phyloP scores from a whole-genome alignment of 2,797 vertebrate genomes.

The Enteromius radiatus region DNA sequence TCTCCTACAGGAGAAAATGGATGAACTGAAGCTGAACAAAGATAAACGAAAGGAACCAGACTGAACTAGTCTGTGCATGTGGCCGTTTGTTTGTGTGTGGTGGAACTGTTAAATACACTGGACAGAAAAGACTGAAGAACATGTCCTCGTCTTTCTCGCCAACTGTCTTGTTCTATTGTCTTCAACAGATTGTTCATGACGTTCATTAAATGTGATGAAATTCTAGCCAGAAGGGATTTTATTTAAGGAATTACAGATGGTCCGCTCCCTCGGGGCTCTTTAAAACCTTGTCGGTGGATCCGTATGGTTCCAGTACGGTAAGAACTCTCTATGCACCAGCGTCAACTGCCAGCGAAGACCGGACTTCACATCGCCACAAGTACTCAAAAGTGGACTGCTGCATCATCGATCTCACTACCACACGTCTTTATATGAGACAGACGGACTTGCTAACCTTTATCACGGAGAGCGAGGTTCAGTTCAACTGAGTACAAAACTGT shows the following conservation, averaged over 20 bases:
- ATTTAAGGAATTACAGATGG: conserved; percentile 33
- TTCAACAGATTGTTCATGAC: conserved; percentile 44
- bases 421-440: conserved; percentile 2
- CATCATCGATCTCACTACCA: conserved; percentile 48
- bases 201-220: conserved; percentile 49
- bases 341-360: conserved; percentile 44
- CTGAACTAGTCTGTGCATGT: conserved; percentile 61
- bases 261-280: conserved; percentile 15
- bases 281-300: conserved; percentile 11
- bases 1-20: conserved; percentile 80
- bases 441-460: conserved; percentile 2
- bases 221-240: conserved; percentile 31
- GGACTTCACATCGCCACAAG: conserved; percentile 20
- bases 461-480: conserved; percentile 36
- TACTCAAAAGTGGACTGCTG: conserved; percentile 42
- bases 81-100: conserved; percentile 12
- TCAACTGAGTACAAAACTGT: conserved; percentile 19
- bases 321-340: conserved; percentile 54
- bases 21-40: conserved; percentile 78
- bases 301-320: no score
- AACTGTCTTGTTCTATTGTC: conserved; percentile 38
- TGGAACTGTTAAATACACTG: conserved; percentile 25
- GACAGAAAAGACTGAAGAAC: conserved; percentile 27
- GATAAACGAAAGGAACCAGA: conserved; percentile 81
- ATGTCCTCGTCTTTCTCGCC: conserved; percentile 31